phyloP scores from a whole-genome alignment of 2,888 invertebrate genomes.

The Dicyrtoma fusca region DNA sequence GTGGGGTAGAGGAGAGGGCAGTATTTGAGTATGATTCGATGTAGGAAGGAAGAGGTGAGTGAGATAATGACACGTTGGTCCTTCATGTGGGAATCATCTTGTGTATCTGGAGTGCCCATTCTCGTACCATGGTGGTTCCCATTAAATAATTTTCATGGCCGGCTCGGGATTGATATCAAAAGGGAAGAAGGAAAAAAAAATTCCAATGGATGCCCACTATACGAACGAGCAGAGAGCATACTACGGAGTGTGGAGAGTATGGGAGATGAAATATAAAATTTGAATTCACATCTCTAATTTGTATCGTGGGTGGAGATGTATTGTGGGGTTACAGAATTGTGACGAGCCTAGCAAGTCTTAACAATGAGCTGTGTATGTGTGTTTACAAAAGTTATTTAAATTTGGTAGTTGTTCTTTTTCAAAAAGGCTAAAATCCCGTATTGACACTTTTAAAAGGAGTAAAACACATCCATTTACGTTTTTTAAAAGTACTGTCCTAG shows the following conservation, averaged over 20 bases:
- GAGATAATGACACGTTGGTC: slow-evolving; percentile 43
- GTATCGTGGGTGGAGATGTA: too few species aligned
- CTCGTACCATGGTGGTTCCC: slow-evolving; percentile 34
- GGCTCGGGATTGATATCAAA: slow-evolving; percentile 41
- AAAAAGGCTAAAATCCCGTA: too few species aligned
- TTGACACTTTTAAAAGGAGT: background rate
- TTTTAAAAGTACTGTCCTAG: too few species aligned
- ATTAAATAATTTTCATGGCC: slow-evolving; percentile 41
- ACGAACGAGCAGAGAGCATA: background rate
- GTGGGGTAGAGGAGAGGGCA: too few species aligned
- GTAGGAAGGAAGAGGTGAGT: slow-evolving; percentile 36
- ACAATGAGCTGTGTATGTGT: slow-evolving; percentile 1
- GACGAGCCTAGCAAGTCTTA: too few species aligned
- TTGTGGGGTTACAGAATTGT: too few species aligned
- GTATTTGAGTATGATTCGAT: too few species aligned
- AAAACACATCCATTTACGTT: too few species aligned
- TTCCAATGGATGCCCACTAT: slow-evolving; percentile 15
- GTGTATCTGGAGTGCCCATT: slow-evolving; percentile 33
- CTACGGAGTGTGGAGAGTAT: background rate
- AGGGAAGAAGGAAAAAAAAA: slow-evolving; percentile 3
- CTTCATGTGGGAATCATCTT: slow-evolving; percentile 36
- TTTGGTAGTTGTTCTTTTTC: too few species aligned
- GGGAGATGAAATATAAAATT: too few species aligned
- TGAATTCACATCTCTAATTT: too few species aligned
- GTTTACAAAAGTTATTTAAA: too few species aligned